These are phyloP conservation scores for Rhizomys pruinosus DNA, from an alignment of 2,113 vertebrate species.

Conservation along the genomic window DNA sequence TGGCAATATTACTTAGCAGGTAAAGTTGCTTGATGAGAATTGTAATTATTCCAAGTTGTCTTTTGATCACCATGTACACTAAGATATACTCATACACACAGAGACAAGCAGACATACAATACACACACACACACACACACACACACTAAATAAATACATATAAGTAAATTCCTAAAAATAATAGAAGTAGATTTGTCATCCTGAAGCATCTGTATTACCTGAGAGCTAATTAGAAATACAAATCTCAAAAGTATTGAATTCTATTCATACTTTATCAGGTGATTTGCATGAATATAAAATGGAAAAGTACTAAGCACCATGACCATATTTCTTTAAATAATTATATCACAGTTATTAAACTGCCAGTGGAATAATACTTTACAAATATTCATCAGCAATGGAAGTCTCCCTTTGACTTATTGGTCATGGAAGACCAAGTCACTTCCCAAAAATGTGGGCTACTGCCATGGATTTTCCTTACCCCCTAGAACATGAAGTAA, in stretches of 20 bases:
- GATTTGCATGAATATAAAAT: conserved; percentile 23
- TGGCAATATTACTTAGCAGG: neutral
- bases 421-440: too few relatives aligned
- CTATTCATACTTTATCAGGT: conserved; percentile 27
- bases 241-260: neutral
- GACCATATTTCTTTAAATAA: conserved; percentile 52
- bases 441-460: too few relatives aligned
- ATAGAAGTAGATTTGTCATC: neutral
- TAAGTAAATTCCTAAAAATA: neutral
- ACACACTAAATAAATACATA: neutral
- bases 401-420: too few relatives aligned
- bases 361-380: neutral
- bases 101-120: neutral
- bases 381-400: neutral
- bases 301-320: conserved; percentile 17
- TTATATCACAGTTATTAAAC: neutral
- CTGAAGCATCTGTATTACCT: neutral
- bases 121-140: too few relatives aligned
- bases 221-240: conserved; percentile 28
- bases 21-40: neutral
- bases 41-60: neutral
- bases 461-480: too few relatives aligned
- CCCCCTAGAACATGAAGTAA: too few relatives aligned
- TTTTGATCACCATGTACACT: neutral
- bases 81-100: neutral